These are phyloP conservation scores for Calosoma granatense DNA, from an alignment of 1,140 invertebrate genomes.

Conservation along the genomic window DNA sequence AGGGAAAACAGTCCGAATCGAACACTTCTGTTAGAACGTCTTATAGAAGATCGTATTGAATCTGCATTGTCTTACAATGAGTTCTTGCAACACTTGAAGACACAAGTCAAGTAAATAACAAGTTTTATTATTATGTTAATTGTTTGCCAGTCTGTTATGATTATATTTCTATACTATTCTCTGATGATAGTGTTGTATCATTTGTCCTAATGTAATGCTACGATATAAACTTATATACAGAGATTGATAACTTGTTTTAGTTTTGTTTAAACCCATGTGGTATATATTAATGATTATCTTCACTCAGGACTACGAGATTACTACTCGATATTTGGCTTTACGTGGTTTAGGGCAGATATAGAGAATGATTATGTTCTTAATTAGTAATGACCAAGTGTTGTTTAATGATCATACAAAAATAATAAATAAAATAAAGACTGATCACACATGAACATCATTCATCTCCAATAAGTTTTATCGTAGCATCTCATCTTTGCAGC, in stretches of 20 bases:
- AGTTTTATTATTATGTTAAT: not conserved
- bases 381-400: no score
- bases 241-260: no score
- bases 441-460: not conserved
- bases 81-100: constrained; percentile 93
- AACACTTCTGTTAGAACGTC: constrained; percentile 71
- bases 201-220: not conserved
- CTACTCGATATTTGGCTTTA: not conserved
- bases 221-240: not conserved
- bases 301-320: not conserved
- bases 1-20: constrained; percentile 84
- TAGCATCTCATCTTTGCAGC: not conserved
- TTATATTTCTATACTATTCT: not conserved
- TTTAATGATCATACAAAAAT: not conserved
- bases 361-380: not conserved
- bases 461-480: not conserved
- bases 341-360: no score
- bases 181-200: not conserved
- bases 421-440: constrained; percentile 1
- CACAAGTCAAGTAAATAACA: constrained; percentile 64
- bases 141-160: no score
- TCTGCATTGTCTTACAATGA: constrained; percentile 93
- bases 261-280: no score
- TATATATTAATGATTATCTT: no score
- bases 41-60: constrained; percentile 92